Percentiles rank a stretch among this genome's conserved stretches.
Evolutionary conservation across 1,140 invertebrate genomes (phyloP).

Genomic region (Drosophila mayri): DNA sequence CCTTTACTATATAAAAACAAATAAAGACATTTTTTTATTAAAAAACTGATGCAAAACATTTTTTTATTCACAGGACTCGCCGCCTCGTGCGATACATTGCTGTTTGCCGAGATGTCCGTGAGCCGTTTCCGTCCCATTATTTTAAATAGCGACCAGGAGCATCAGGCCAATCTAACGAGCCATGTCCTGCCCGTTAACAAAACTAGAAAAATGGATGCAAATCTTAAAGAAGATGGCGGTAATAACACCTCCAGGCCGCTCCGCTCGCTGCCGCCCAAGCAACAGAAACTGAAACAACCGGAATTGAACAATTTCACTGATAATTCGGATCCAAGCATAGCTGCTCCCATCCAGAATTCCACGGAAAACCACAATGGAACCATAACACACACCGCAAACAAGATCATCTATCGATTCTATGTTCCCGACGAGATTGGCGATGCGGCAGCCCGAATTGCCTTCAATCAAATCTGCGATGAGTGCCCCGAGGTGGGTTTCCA

Average conservation of each 20-base stretch:
- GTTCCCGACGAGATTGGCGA: slow-evolving; percentile 77
- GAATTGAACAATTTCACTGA: slow-evolving; percentile 8
- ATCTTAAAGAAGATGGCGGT: slow-evolving; percentile 5
- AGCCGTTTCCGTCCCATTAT: slow-evolving; percentile 68
- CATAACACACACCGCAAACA: slow-evolving; percentile 49
- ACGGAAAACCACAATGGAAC: slow-evolving; percentile 25
- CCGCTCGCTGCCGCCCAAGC: slow-evolving; percentile 38
- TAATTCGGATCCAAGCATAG: not conserved
- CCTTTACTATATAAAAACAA: not conserved
- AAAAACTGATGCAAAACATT: not conserved
- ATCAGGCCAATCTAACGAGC: slow-evolving; percentile 68
- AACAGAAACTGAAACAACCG: slow-evolving; percentile 14
- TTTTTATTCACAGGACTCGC: slow-evolving; percentile 84
- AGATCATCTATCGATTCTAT: slow-evolving; percentile 85
- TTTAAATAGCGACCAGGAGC: slow-evolving; percentile 66
- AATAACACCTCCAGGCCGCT: slow-evolving; percentile 17
- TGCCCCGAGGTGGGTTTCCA: slow-evolving; percentile 74
- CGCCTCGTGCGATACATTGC: slow-evolving; percentile 85
- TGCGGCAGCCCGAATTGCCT: slow-evolving; percentile 64
- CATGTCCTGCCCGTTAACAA: slow-evolving; percentile 1
- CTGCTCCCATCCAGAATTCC: slow-evolving; percentile 25
- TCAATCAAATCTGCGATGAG: slow-evolving; percentile 59
- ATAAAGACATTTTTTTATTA: not conserved
- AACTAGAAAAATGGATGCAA: slow-evolving; percentile 7
- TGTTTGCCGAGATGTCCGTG: slow-evolving; percentile 79